Conservation (phyloP, 2,797 vertebrate species). For the Ibycter americanus region DNA sequence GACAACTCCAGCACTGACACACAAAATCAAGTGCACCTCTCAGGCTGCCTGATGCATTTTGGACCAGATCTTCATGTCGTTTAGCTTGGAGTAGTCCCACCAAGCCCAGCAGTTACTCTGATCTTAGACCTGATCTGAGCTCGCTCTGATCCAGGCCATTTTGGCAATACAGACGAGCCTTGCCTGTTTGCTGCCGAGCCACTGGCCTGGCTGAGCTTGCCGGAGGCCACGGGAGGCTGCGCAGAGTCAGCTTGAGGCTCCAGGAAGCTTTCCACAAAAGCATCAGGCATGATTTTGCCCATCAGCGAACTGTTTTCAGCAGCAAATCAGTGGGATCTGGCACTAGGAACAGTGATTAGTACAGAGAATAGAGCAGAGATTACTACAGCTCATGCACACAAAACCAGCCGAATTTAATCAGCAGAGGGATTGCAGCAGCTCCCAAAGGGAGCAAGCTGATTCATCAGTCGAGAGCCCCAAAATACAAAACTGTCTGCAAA, state of each 20-base stretch:
- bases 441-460: slow-evolving; percentile 5
- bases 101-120: background rate
- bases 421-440: background rate
- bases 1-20: background rate
- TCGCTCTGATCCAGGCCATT: background rate
- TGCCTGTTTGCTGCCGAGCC: background rate
- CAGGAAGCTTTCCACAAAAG: background rate
- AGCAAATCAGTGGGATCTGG: slow-evolving; percentile 1
- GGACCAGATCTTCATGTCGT: background rate
- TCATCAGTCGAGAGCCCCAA: background rate
- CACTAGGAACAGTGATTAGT: background rate
- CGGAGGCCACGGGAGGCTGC: background rate
- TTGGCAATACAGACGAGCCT: background rate
- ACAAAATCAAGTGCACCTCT: background rate
- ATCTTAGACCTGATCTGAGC: background rate
- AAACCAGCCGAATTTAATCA: slow-evolving; percentile 35
- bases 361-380: slow-evolving; percentile 12
- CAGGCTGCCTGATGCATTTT: background rate
- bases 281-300: background rate
- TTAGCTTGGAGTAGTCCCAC: background rate
- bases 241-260: background rate
- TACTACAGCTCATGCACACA: slow-evolving; percentile 14
- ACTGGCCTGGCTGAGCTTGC: background rate
- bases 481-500: slow-evolving; percentile 29
- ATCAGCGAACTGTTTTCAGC: background rate